Conservation (phyloP, 2,113 vertebrate species). For the Cololabis saira region DNA sequence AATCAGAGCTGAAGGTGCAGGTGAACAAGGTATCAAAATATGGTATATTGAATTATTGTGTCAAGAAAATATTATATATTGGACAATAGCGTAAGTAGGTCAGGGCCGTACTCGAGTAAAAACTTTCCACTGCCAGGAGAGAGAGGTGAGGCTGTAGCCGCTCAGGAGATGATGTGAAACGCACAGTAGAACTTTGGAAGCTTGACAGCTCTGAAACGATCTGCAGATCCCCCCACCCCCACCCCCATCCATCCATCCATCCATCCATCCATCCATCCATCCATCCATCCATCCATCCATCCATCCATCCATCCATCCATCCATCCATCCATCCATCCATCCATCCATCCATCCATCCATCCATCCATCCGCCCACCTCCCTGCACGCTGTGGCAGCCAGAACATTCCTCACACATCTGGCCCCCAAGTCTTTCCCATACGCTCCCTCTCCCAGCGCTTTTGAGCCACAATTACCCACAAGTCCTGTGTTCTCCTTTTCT, state of each 20-base stretch:
- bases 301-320: slow-evolving; percentile 19
- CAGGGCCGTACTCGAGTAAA: slow-evolving; percentile 2
- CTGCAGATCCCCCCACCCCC: slow-evolving; percentile 73
- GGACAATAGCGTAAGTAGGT: background rate
- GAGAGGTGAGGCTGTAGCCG: slow-evolving; percentile 43
- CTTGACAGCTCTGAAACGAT: slow-evolving; percentile 79
- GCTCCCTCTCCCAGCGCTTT: slow-evolving; percentile 64
- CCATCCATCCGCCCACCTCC: slow-evolving; percentile 52
- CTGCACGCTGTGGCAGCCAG: slow-evolving; percentile 73
- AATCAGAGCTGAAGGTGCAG: no score
- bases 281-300: slow-evolving; percentile 42
- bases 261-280: slow-evolving; percentile 47
- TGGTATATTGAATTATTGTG: background rate
- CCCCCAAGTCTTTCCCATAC: slow-evolving; percentile 70
- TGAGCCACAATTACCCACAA: slow-evolving; percentile 81
- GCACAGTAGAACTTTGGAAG: slow-evolving; percentile 74
- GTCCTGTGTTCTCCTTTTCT: slow-evolving; percentile 78
- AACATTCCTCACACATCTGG: slow-evolving; percentile 87
- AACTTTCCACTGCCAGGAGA: slow-evolving; percentile 31
- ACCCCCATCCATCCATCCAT: slow-evolving; percentile 38
- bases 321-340: slow-evolving; percentile 36
- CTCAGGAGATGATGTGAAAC: slow-evolving; percentile 69
- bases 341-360: slow-evolving; percentile 34
- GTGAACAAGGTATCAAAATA: no score
- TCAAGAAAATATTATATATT: background rate